These are phyloP conservation scores for Rachycentron canadum DNA, from an alignment of 2,797 vertebrate species.

Conservation along the genomic window DNA sequence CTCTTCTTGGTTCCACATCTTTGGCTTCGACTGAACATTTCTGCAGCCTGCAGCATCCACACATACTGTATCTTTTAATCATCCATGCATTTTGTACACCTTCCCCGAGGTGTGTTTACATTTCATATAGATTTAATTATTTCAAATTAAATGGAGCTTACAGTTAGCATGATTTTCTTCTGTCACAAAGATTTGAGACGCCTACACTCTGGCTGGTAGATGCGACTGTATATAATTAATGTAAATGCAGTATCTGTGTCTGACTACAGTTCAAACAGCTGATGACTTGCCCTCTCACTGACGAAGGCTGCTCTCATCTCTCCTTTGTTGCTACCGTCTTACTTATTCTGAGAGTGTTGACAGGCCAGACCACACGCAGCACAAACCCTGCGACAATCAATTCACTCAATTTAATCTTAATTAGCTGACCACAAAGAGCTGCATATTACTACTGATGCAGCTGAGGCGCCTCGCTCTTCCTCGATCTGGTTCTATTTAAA, in stretches of 20 bases:
- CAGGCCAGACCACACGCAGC: constrained; percentile 44
- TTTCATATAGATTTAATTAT: neutral
- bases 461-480: constrained; percentile 29
- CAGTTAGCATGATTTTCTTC: neutral
- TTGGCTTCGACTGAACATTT: constrained; percentile 11
- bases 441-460: constrained; percentile 33
- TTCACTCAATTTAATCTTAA: constrained; percentile 74
- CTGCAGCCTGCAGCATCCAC: constrained; percentile 9
- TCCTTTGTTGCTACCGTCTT: constrained; percentile 28
- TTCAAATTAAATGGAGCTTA: neutral
- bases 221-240: constrained; percentile 13
- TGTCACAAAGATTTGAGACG: neutral
- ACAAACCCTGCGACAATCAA: constrained; percentile 57
- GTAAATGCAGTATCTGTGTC: constrained; percentile 34
- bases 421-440: constrained; percentile 68
- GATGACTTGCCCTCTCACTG: constrained; percentile 24
- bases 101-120: neutral
- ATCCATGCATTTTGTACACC: neutral
- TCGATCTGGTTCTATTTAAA: constrained; percentile 16
- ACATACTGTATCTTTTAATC: neutral
- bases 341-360: constrained; percentile 30
- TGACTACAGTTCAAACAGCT: constrained; percentile 11
- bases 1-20: constrained; percentile 12
- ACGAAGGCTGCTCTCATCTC: constrained; percentile 37
- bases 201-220: neutral